A percentile compares a stretch with the other conserved stretches of the same genome.
Evolutionary conservation across 2,888 invertebrate species (phyloP).

Genomic region (Noctua janthe): DNA sequence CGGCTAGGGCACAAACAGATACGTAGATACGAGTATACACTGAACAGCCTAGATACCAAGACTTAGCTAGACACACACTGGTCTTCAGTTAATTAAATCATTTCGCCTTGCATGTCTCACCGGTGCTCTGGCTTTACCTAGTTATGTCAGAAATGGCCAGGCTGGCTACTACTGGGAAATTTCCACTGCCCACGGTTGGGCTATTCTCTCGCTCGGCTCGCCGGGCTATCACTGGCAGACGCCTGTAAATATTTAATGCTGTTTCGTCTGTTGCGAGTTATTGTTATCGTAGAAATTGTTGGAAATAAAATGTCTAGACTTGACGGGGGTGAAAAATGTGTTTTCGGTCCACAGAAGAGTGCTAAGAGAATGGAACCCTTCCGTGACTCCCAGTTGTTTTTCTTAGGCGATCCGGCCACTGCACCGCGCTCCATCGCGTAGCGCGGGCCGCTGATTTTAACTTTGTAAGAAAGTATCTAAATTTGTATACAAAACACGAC

Average conservation of each 20-base stretch:
- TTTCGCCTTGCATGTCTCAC: conserved; percentile 45
- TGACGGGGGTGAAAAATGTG: neutral
- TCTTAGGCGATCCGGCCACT: neutral
- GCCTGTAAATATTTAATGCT: conserved; percentile 36
- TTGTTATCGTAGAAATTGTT: conserved; percentile 11
- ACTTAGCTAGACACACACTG: conserved; percentile 26
- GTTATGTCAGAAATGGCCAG: conserved; percentile 43
- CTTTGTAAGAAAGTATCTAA: no score
- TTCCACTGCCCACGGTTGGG: conserved; percentile 5
- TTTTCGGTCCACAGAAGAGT: neutral
- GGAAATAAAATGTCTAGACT: conserved; percentile 5
- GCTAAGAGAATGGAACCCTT: neutral
- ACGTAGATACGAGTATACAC: conserved; percentile 20
- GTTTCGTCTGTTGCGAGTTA: conserved; percentile 8
- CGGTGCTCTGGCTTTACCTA: conserved; percentile 32
- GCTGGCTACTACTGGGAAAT: conserved; percentile 6
- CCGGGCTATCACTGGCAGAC: conserved; percentile 34
- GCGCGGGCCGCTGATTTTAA: no score
- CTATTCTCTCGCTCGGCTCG: conserved; percentile 29
- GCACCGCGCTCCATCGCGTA: no score
- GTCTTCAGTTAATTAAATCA: conserved; percentile 58
- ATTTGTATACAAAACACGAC: no score
- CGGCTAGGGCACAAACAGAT: conserved; percentile 20
- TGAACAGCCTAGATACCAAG: neutral
- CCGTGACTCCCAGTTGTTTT: neutral